Base-by-base conservation (phyloP, 2,888 invertebrate species). In the Mythimna vitellina region DNA sequence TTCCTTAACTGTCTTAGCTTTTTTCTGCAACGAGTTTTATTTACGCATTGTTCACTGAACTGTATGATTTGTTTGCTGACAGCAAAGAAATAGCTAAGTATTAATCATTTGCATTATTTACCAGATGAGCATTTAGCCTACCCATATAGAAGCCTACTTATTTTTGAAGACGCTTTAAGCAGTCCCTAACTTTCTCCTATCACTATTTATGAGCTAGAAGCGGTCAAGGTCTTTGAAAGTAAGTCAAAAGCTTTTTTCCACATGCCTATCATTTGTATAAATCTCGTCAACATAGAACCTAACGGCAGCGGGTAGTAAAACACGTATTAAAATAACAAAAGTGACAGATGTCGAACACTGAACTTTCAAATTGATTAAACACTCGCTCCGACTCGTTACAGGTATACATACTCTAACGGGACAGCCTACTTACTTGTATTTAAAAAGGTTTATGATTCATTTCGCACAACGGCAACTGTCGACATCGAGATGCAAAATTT, bases 391-490 rank as follows among this genome's bases (percentile, higher is more conserved):
- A 64, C 73, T 81, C 68, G 73, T 80, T 82, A 80, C 78, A 82
- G 60, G 76, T 62, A 68, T 25, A 62, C 53, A 73, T 65, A 78
- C 71, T 72, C 56, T 89, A 90, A 90, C 90, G 91, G 91, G 83
- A 80, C 87, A 88, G 71, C 88, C 90, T 87, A 89, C 89, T 88
- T 87, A 88, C 88, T 88, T 88, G 83, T 61, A 69, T 75, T 76
- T 79, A 74, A 81, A 80, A 83, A 85, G 80, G 79, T 83, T 72
- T 80, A 86, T 87, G 81, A 87, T 80, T 88, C 85, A 88, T 86
- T 85, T 86, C 68, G 83, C 86, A 78, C 63, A 49, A 68, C 80
- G 66, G 46, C 17, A 17, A 53, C 83, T 57, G 25, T 71, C 69
- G 35, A 56, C n/a, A 62, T 73, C 66, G 70, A 80, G 81, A 83